Conservation (phyloP, 2,113 vertebrate species). For the Andinoacara biseriatus region DNA sequence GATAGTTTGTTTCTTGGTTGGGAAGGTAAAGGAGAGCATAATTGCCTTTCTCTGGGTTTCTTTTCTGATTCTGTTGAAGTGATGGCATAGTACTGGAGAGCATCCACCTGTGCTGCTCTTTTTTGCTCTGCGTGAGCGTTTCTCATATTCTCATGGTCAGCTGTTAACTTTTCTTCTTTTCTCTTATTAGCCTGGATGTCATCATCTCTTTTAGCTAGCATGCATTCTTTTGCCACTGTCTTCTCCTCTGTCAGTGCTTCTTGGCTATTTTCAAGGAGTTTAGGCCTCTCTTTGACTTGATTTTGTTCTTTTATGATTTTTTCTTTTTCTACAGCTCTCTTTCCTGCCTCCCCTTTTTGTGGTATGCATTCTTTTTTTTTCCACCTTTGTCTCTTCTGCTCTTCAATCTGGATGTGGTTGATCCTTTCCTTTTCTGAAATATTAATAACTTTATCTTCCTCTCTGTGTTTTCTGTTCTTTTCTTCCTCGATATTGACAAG, state of each 20-base stretch:
- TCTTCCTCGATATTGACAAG: constrained; percentile 1
- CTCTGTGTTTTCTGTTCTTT: constrained; percentile 20
- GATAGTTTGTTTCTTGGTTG: constrained; percentile 37
- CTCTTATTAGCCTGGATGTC: constrained; percentile 3
- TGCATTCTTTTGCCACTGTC: background rate
- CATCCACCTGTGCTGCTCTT: constrained; percentile 49
- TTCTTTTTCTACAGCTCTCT: constrained; percentile 13
- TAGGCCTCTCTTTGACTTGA: constrained; percentile 1
- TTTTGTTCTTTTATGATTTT: constrained; percentile 23
- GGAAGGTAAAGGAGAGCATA: constrained; percentile 32
- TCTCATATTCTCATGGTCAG: constrained; percentile 34
- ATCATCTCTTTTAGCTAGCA: constrained; percentile 17
- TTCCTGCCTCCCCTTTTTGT: constrained; percentile 5
- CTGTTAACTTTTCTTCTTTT: constrained; percentile 13
- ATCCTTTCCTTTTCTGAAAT: constrained; percentile 2
- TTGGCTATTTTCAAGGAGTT: constrained; percentile 10
- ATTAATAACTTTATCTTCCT: background rate
- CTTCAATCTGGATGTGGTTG: background rate
- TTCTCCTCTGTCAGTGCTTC: constrained; percentile 10
- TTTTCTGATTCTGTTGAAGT: constrained; percentile 60
- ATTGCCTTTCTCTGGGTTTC: constrained; percentile 57
- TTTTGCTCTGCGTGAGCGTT: constrained; percentile 24
- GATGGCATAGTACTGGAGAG: constrained; percentile 80
- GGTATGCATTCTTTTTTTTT: background rate
- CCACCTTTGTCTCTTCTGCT: background rate